These are phyloP conservation scores for Clanis bilineata DNA, from an alignment of 2,888 invertebrate genomes.

Conservation along the genomic window DNA sequence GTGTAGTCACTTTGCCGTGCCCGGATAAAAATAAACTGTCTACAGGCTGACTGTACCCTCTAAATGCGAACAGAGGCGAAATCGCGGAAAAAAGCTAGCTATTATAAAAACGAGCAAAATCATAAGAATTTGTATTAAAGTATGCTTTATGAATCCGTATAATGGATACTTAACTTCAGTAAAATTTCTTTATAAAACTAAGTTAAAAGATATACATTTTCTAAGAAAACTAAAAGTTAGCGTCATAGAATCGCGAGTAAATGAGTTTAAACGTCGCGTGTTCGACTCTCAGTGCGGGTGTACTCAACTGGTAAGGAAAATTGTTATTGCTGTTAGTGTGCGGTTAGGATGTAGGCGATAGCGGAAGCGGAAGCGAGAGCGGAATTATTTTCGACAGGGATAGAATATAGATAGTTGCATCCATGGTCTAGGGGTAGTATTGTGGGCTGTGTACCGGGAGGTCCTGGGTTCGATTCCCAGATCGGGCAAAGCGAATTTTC, in stretches of 20 bases:
- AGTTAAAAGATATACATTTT: background rate
- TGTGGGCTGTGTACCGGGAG: too few relatives aligned
- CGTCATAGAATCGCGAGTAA: conserved; percentile 17
- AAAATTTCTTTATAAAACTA: background rate
- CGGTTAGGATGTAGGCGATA: background rate
- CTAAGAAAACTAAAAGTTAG: background rate
- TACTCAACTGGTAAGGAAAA: conserved; percentile 11
- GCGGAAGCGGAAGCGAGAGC: background rate
- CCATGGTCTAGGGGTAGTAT: too few relatives aligned
- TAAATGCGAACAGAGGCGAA: too few relatives aligned
- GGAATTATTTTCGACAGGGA: background rate
- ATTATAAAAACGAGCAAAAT: background rate
- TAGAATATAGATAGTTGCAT: background rate
- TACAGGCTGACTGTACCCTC: too few relatives aligned
- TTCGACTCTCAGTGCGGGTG: conserved; percentile 15
- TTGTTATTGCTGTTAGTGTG: conserved; percentile 8
- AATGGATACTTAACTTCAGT: background rate
- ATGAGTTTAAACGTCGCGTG: conserved; percentile 33
- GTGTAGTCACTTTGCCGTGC: too few relatives aligned
- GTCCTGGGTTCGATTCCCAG: too few relatives aligned
- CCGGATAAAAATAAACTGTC: too few relatives aligned
- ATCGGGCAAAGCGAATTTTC: too few relatives aligned
- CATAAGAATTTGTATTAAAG: background rate
- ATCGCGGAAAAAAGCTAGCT: too few relatives aligned
- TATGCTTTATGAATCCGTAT: background rate